phyloP scores from a whole-genome alignment of 1,140 invertebrate genomes.

The Drosophila watanabei region DNA sequence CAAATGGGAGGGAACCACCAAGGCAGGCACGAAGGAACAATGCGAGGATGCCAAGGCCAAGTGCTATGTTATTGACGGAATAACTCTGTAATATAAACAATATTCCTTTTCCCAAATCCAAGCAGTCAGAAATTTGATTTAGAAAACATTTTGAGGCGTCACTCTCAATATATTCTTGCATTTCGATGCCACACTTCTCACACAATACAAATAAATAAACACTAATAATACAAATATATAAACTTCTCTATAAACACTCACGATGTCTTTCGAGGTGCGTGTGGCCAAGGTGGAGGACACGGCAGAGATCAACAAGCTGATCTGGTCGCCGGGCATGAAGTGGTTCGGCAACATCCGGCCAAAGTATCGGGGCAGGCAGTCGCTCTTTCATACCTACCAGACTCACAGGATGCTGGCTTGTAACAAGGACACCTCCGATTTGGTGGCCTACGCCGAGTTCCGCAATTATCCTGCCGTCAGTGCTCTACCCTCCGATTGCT shows the following conservation, averaged over 20 bases:
- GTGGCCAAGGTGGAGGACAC: constrained; percentile 33
- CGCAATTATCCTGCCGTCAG: constrained; percentile 61
- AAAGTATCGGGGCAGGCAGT: constrained; percentile 24
- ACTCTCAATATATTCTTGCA: constrained; percentile 7
- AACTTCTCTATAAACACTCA: neutral
- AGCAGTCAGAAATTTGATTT: neutral
- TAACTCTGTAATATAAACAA: constrained; percentile 7
- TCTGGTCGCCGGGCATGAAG: constrained; percentile 18
- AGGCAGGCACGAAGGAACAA: constrained; percentile 16
- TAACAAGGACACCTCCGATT: neutral
- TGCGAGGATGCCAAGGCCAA: constrained; percentile 36
- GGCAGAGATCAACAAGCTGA: constrained; percentile 8
- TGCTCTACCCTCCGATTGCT: constrained; percentile 57
- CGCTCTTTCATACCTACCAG: constrained; percentile 50
- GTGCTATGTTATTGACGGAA: constrained; percentile 65
- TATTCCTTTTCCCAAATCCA: neutral
- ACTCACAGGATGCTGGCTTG: constrained; percentile 57
- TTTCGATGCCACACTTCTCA: constrained; percentile 18
- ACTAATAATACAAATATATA: neutral
- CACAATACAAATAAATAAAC: constrained; percentile 10
- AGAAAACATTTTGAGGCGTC: neutral
- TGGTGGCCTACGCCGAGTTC: constrained; percentile 71
- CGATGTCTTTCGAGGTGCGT: constrained; percentile 36
- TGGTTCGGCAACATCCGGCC: constrained; percentile 64
- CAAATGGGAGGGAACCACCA: constrained; percentile 45